Base-by-base conservation (phyloP, 2,113 vertebrate species). In the Zeus faber region DNA sequence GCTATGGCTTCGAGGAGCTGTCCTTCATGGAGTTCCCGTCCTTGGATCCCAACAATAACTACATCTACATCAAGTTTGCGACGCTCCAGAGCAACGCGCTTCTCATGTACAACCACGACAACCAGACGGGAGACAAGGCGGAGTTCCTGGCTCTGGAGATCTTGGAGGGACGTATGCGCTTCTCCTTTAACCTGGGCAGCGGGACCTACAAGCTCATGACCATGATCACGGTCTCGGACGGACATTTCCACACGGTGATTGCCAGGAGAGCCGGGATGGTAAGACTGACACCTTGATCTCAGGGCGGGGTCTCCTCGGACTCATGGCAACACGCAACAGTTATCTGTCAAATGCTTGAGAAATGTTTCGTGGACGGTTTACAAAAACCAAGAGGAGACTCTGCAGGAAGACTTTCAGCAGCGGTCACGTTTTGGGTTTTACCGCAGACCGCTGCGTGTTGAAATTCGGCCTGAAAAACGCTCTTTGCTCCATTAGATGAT, bases 11-110 rank as follows among this genome's bases (percentile, higher is more conserved):
- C 73, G 95, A 97, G 74, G 97, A 98, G 79, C 45, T 99, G 18
- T 99, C 97, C 0, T 99, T 93, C 56, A 98, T 99, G 96, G 95
- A 98, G 77, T 98, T 99, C 69, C 95, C 97, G 6, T 96, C 94
- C 16, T 83, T 98, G 89, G 97, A 98, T 67, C 93, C 95, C 69
- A 97, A 98, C 88, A 98, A 98, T 31, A 99, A 98, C 77, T 98
- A 98, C 74, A 93, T 99, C 76, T 98, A 98, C 61, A 93, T 98
- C 29, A 98, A 98, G 82, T 99, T 99, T 83, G 91, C 96, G 37
- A 98, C 96, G 1, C 92, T 98, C 52, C 90, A 93, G 87, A 91
- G 81, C 11, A 85, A 94, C 1, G 94, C 94, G 5, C 79, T 99
- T 62, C 70, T 99, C 53, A 85, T 99, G 65, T 98, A 98, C 64